phyloP scores from a whole-genome alignment of 2,113 vertebrate genomes.

The Motacilla alba region DNA sequence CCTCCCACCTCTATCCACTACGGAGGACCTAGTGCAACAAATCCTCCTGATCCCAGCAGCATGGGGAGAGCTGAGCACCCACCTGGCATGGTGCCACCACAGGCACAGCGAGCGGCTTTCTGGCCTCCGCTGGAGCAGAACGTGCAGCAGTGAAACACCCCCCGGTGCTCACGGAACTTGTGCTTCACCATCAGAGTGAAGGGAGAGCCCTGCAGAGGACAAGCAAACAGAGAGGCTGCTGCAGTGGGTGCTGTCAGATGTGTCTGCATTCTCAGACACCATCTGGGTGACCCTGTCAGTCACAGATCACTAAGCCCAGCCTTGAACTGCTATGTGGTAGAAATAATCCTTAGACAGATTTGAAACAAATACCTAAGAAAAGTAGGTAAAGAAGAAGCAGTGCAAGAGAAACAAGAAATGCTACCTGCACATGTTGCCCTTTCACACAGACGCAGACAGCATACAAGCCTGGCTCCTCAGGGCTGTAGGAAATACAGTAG shows the following conservation, averaged over 20 bases:
- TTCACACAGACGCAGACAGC: constrained; percentile 81
- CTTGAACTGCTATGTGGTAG: neutral
- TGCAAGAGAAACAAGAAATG: neutral
- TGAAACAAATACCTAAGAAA: neutral
- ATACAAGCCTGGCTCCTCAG: constrained; percentile 78
- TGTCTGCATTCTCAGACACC: neutral
- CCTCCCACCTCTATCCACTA: neutral
- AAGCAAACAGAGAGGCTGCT: constrained; percentile 10
- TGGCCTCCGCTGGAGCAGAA: constrained; percentile 93
- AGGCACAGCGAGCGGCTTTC: constrained; percentile 86
- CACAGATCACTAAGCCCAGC: neutral
- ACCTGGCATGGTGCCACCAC: constrained; percentile 93
- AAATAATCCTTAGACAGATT: neutral
- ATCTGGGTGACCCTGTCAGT: neutral
- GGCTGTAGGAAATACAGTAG: constrained; percentile 82
- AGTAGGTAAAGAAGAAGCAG: neutral
- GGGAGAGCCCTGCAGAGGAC: constrained; percentile 82
- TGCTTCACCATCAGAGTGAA: constrained; percentile 80
- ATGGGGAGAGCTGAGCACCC: neutral
- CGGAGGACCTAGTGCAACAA: neutral
- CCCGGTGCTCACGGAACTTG: constrained; percentile 76
- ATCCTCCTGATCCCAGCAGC: neutral
- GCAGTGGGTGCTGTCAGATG: neutral
- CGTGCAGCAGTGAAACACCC: constrained; percentile 89
- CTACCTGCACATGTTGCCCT: constrained; percentile 87